phyloP scores from a whole-genome alignment of 2,113 vertebrate species.

The Octodon degus region DNA sequence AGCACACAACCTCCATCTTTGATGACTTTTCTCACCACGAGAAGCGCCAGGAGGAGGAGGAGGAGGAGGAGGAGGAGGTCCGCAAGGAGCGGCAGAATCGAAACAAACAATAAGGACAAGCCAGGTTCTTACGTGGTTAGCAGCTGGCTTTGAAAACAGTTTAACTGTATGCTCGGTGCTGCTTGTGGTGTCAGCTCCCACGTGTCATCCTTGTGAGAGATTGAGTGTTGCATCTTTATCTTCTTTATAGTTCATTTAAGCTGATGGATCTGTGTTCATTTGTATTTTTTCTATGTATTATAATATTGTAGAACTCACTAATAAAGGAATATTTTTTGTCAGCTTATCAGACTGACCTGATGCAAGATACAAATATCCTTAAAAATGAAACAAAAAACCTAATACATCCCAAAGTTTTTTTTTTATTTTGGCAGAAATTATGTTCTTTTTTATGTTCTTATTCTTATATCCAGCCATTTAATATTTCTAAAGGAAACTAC shows the following conservation, averaged over 20 bases:
- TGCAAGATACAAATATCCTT: slow-evolving; percentile 74
- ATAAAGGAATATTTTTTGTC: slow-evolving; percentile 87
- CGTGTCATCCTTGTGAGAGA: slow-evolving; percentile 87
- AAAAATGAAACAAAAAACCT: slow-evolving; percentile 55
- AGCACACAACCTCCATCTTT: slow-evolving; percentile 99
- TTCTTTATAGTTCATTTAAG: slow-evolving; percentile 87
- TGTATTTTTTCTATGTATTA: slow-evolving; percentile 87
- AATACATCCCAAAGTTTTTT: slow-evolving; percentile 82
- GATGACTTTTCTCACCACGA: slow-evolving; percentile 99
- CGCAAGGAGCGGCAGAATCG: slow-evolving; percentile 97
- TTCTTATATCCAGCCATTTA: slow-evolving; percentile 68
- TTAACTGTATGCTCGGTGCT: slow-evolving; percentile 87
- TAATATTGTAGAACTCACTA: slow-evolving; percentile 88
- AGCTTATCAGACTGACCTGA: slow-evolving; percentile 80
- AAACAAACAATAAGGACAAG: slow-evolving; percentile 93
- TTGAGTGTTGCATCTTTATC: slow-evolving; percentile 89
- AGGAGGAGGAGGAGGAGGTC: no score
- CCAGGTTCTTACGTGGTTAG: slow-evolving; percentile 88
- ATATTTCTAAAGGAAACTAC: slow-evolving; percentile 66
- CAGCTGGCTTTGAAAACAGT: slow-evolving; percentile 81
- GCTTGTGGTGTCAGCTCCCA: slow-evolving; percentile 88
- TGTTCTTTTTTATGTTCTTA: no score
- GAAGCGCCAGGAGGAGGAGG: slow-evolving; percentile 97
- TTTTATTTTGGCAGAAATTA: slow-evolving; percentile 77
- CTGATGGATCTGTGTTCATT: slow-evolving; percentile 85